Evolutionary conservation across 2,888 invertebrate genomes (phyloP), one percentile per base, ranked within the genome.

Genomic region (Campoplex capitator): DNA sequence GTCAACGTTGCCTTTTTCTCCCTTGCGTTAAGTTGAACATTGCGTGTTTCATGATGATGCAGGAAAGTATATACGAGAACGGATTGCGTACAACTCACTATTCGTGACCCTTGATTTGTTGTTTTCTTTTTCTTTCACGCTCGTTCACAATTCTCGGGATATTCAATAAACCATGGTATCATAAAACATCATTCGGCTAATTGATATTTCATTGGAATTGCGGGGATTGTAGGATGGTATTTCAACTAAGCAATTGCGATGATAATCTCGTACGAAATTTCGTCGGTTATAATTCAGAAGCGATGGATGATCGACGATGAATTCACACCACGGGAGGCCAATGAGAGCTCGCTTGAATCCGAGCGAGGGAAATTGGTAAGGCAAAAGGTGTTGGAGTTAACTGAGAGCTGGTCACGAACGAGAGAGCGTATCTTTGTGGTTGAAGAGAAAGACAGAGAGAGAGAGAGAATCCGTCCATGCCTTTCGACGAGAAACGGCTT

Each of bases 301-400:
- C 68, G 16, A n/a, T 74, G 13, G 58, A 74, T 74, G 23, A 74
- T 74, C 58, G 74, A 74, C 38, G 35, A 74, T 74, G 38, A 58
- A 74, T 38, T 13, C 38, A 18, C 8, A 54, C 11, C 58, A n/a
- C n/a, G 18, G 67, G 42, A 42, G 74, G 38, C 58, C 7, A 42
- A 23, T 58, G 28, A n/a, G 58, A 23, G 23, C 68, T 23, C 7
- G 38, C 74, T 58, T 23, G 23, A 13, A 42, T 48, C 58, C 11
- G 38, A 51, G 32, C 32, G 58, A 73, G 77, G 68, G 54, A 32
- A 78, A 65, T 83, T 32, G 65, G 71, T 67, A 23, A 71, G 58
- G 42, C 32, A 16, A 62, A 58, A 48, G 58, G 48, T 70, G 70
- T 83, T 70, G 51, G 13, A n/a, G 62, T 11, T 35, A 77, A 23